These are phyloP conservation scores for Zonotrichia leucophrys DNA, from an alignment of 2,113 vertebrate genomes.

Conservation along the genomic window DNA sequence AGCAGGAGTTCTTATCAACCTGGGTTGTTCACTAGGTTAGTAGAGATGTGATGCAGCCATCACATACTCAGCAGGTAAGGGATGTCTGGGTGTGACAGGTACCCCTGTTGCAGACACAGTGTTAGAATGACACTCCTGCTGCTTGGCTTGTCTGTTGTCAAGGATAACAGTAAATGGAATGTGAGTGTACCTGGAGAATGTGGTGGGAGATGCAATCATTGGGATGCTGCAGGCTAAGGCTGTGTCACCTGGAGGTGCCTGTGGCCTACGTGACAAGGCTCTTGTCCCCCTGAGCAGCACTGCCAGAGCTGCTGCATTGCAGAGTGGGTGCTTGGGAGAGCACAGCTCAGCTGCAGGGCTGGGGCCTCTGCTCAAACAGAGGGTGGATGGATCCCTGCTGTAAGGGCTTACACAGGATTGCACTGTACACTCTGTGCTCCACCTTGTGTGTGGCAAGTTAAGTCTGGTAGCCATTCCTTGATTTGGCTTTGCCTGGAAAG, in stretches of 20 bases:
- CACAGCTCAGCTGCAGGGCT: neutral
- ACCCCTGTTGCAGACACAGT: neutral
- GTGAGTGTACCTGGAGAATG: neutral
- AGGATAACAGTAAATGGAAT: neutral
- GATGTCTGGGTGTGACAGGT: neutral
- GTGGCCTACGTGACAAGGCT: neutral
- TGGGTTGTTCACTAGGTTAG: neutral
- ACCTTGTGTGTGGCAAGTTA: too few relatives aligned
- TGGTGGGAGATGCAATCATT: neutral
- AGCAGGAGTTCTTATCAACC: neutral
- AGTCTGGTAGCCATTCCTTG: neutral
- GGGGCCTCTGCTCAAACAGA: neutral
- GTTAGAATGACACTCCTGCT: neutral
- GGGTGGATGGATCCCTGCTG: accelerated
- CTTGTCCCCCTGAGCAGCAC: neutral
- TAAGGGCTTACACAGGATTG: neutral
- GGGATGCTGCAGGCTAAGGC: neutral
- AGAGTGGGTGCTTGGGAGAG: neutral
- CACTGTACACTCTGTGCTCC: accelerated
- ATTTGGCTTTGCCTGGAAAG: neutral
- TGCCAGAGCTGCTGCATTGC: neutral
- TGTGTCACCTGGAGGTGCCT: neutral
- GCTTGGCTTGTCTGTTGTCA: neutral
- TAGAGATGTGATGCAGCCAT: neutral
- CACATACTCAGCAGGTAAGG: neutral